These are phyloP conservation scores for Malurus alboscapulatus DNA, from an alignment of 2,113 vertebrate species.

Conservation along the genomic window DNA sequence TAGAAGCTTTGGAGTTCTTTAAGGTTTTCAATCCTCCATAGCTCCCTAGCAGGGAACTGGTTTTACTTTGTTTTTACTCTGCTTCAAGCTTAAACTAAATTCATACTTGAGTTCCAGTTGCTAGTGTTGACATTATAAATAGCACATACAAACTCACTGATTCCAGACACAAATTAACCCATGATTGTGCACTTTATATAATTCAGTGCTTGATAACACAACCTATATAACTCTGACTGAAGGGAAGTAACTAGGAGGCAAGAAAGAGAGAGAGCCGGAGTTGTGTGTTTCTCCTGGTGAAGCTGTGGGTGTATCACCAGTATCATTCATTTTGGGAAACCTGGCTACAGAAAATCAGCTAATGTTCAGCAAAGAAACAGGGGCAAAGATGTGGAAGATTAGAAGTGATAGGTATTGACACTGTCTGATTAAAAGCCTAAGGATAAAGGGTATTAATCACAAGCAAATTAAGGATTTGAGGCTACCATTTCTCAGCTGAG, in stretches of 20 bases:
- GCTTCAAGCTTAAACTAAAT: background rate
- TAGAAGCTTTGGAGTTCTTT: background rate
- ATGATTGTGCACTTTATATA: background rate
- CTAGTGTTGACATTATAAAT: constrained; percentile 4
- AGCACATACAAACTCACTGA: background rate
- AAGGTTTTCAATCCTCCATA: background rate
- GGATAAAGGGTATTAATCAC: background rate
- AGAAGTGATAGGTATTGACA: background rate
- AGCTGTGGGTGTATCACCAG: background rate
- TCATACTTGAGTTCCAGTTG: background rate
- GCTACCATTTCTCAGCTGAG: background rate
- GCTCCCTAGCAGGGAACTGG: background rate
- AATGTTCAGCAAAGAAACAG: background rate
- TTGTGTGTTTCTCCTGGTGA: background rate
- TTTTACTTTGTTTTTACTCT: background rate
- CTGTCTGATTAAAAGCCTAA: background rate
- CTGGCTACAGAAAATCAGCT: background rate
- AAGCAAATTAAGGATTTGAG: constrained; percentile 12
- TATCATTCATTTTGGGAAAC: background rate
- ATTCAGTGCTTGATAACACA: background rate
- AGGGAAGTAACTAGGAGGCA: background rate
- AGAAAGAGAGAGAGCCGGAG: background rate
- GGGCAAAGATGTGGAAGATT: background rate
- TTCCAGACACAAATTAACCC: background rate
- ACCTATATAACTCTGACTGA: background rate